Evolutionary conservation across 2,797 vertebrate species (phyloP).

Genomic region (Acrossocheilus fasciatus): DNA sequence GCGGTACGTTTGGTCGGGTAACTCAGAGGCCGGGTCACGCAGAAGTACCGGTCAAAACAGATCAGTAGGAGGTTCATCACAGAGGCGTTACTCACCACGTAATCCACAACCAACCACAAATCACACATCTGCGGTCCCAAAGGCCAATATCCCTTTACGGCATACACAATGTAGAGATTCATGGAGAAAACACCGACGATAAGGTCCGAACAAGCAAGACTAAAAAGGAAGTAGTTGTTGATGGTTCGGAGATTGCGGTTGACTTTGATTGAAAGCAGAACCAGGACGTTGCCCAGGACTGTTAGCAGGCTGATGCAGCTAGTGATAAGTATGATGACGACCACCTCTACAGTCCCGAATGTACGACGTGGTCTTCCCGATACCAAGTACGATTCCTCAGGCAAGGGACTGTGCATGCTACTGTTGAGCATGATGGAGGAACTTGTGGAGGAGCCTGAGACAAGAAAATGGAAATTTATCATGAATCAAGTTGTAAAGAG

Average conservation of each 20-base stretch:
- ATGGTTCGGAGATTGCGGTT: slow-evolving; percentile 89
- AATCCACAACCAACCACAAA: slow-evolving; percentile 90
- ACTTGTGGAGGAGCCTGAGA: slow-evolving; percentile 21
- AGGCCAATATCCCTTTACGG: slow-evolving; percentile 86
- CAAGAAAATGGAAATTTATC: neutral
- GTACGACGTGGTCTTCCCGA: slow-evolving; percentile 60
- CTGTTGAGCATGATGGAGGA: slow-evolving; percentile 51
- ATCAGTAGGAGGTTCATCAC: slow-evolving; percentile 93
- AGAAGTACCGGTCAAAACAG: slow-evolving; percentile 92
- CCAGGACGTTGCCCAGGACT: slow-evolving; percentile 87
- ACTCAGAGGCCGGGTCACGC: slow-evolving; percentile 88
- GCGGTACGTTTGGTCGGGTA: slow-evolving; percentile 85
- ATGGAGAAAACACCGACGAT: slow-evolving; percentile 87
- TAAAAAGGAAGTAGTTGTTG: slow-evolving; percentile 94
- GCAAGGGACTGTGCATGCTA: slow-evolving; percentile 39
- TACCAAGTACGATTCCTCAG: slow-evolving; percentile 64
- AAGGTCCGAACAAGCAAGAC: slow-evolving; percentile 88
- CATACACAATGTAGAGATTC: slow-evolving; percentile 87
- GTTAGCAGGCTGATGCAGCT: slow-evolving; percentile 87
- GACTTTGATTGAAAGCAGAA: slow-evolving; percentile 90
- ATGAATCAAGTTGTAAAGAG: neutral
- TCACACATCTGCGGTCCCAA: slow-evolving; percentile 86
- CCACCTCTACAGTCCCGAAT: slow-evolving; percentile 78
- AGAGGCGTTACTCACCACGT: slow-evolving; percentile 87
- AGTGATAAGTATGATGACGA: slow-evolving; percentile 80